phyloP scores from a whole-genome alignment of 2,888 invertebrate species.

The Dryadula phaetusa region DNA sequence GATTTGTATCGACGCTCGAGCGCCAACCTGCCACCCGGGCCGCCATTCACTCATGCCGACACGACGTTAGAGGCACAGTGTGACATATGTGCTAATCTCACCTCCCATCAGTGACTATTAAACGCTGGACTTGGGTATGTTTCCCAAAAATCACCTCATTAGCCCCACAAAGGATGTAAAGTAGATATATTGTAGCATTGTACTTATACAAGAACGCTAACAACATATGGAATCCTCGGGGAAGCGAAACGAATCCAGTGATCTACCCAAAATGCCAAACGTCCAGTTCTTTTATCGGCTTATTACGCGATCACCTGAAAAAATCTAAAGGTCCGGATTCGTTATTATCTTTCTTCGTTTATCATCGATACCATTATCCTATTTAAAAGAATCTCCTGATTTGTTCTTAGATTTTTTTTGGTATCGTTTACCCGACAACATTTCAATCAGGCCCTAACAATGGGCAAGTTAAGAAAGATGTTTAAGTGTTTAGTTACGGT shows the following conservation, averaged over 20 bases:
- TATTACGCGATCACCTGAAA: slow-evolving; percentile 66
- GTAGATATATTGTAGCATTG: slow-evolving; percentile 67
- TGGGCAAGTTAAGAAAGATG: slow-evolving; percentile 81
- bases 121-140: slow-evolving; percentile 60
- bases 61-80: slow-evolving; percentile 52
- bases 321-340: slow-evolving; percentile 76
- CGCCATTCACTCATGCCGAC: slow-evolving; percentile 73
- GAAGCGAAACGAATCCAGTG: slow-evolving; percentile 79
- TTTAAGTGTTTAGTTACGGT: slow-evolving; percentile 83
- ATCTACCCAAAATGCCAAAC: slow-evolving; percentile 73
- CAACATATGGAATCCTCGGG: slow-evolving; percentile 79
- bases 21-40: slow-evolving; percentile 57
- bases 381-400: slow-evolving; percentile 83
- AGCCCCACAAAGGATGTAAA: slow-evolving; percentile 77
- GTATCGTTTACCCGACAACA: slow-evolving; percentile 74
- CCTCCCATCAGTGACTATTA: slow-evolving; percentile 65
- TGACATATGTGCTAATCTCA: slow-evolving; percentile 64
- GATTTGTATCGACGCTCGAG: slow-evolving; percentile 72
- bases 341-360: slow-evolving; percentile 82
- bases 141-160: slow-evolving; percentile 79
- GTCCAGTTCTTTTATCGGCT: slow-evolving; percentile 69
- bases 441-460: slow-evolving; percentile 79
- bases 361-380: slow-evolving; percentile 84
- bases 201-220: slow-evolving; percentile 79
- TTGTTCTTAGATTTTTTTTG: slow-evolving; percentile 76